Percentiles rank a stretch among this genome's conserved stretches.
These are phyloP conservation scores for Hippocampus mohnikei DNA, from an alignment of 2,113 vertebrate genomes.

Conservation along the genomic window DNA sequence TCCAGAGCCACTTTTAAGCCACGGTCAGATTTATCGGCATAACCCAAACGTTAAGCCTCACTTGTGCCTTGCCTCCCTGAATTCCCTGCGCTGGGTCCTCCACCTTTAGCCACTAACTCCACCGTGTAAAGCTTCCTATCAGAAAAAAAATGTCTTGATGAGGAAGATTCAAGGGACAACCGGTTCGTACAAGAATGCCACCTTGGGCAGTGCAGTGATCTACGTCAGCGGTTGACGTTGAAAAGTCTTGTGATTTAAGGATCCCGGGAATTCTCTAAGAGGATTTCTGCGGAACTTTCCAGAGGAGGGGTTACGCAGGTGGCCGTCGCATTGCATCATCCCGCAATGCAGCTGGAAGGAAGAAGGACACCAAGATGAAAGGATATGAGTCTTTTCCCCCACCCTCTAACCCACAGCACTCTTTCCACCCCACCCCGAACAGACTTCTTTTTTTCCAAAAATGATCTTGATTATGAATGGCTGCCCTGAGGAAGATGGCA, in stretches of 20 bases:
- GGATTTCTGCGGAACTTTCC: neutral
- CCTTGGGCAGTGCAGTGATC: neutral
- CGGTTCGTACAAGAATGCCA: neutral
- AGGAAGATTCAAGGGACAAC: neutral
- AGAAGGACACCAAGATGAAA: conserved; percentile 40
- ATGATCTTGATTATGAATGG: conserved; percentile 45
- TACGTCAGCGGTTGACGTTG: neutral
- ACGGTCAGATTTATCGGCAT: too few species aligned
- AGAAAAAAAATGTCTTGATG: neutral
- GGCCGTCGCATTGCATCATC: conserved; percentile 13
- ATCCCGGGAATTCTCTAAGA: neutral
- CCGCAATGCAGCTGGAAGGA: conserved; percentile 20
- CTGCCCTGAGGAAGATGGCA: conserved; percentile 30
- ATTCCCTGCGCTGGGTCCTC: too few species aligned
- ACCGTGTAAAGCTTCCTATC: neutral
- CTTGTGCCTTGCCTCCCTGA: too few species aligned
- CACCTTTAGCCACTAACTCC: too few species aligned
- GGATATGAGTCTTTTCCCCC: conserved; percentile 4
- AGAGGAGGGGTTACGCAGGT: conserved; percentile 2
- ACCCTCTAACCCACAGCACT: neutral
- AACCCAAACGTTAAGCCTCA: too few species aligned
- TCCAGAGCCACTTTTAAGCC: too few species aligned
- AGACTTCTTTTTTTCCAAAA: conserved; percentile 36
- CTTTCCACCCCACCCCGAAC: neutral
- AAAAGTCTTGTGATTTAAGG: neutral